Percentiles rank a stretch among this genome's conserved stretches.
These are phyloP conservation scores for Phalacrocorax pelagicus DNA, from an alignment of 2,113 vertebrate genomes.

Conservation along the genomic window DNA sequence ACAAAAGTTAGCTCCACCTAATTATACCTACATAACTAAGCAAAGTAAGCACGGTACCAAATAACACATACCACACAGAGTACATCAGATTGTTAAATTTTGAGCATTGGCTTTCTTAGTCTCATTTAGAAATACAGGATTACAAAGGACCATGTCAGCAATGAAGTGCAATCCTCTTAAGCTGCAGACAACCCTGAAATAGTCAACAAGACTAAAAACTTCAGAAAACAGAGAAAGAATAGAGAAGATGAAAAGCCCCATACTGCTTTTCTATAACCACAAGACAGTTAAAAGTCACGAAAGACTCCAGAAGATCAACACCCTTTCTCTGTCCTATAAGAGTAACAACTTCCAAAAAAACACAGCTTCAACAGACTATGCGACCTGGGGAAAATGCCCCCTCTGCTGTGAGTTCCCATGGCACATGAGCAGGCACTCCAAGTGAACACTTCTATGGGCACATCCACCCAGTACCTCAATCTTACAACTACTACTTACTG, in stretches of 20 bases:
- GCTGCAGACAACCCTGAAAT: background rate
- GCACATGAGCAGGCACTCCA: background rate
- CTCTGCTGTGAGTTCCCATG: background rate
- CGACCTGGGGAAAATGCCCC: background rate
- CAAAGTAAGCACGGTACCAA: background rate
- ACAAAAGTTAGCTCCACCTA: background rate
- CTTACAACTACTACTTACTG: background rate
- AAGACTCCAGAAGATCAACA: background rate
- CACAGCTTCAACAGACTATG: background rate
- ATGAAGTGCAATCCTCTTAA: background rate
- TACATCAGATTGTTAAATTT: background rate
- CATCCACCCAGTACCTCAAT: background rate
- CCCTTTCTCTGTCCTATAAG: background rate
- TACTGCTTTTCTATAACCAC: background rate
- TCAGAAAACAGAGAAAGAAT: background rate
- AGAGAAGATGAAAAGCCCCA: background rate
- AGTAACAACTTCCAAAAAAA: background rate
- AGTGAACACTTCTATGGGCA: background rate
- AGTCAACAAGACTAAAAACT: background rate
- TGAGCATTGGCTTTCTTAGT: background rate
- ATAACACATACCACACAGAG: background rate
- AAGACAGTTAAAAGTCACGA: background rate
- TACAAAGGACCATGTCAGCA: background rate
- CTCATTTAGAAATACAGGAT: background rate
- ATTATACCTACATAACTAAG: background rate